These are phyloP conservation scores for Scophthalmus maximus DNA, from an alignment of 2,113 vertebrate genomes.

Conservation along the genomic window DNA sequence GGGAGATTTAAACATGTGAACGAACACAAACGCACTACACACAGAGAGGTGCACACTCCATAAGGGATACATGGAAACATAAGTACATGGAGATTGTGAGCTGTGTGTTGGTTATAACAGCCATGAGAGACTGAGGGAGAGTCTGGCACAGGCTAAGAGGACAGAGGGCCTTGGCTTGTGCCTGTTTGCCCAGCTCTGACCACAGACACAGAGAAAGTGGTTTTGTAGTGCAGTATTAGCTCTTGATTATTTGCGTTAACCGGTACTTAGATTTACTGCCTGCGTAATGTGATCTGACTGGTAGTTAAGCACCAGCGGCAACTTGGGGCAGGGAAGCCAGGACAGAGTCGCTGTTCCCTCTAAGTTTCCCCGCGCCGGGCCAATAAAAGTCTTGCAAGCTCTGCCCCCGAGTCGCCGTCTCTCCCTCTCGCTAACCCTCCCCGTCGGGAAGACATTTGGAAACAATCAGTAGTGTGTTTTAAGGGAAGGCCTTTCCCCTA, in stretches of 20 bases:
- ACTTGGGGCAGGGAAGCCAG: slow-evolving; percentile 78
- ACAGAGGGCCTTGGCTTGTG: slow-evolving; percentile 49
- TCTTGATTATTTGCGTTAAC: slow-evolving; percentile 80
- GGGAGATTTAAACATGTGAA: slow-evolving; percentile 38
- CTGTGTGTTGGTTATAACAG: slow-evolving; percentile 44
- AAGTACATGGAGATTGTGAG: slow-evolving; percentile 31
- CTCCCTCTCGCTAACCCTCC: slow-evolving; percentile 72
- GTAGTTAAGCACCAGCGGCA: slow-evolving; percentile 82
- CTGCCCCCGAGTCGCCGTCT: slow-evolving; percentile 54
- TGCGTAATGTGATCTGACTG: slow-evolving; percentile 79
- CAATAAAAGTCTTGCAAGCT: slow-evolving; percentile 80
- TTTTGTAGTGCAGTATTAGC: slow-evolving; percentile 77
- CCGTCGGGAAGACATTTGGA: slow-evolving; percentile 90
- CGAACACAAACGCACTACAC: slow-evolving; percentile 22
- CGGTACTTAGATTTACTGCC: slow-evolving; percentile 81
- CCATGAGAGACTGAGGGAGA: slow-evolving; percentile 43
- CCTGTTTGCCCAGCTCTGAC: slow-evolving; percentile 70
- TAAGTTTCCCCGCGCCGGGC: slow-evolving; percentile 79
- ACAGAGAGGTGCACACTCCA: slow-evolving; percentile 4
- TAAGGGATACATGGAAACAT: slow-evolving; percentile 17
- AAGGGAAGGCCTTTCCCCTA: slow-evolving; percentile 80
- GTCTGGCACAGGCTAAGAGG: slow-evolving; percentile 45
- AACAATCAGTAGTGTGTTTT: slow-evolving; percentile 95
- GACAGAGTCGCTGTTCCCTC: slow-evolving; percentile 75
- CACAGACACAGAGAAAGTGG: slow-evolving; percentile 77